Conservation (phyloP, 64 coral and sea anemone genomes). For the Trachythela sp. region DNA sequence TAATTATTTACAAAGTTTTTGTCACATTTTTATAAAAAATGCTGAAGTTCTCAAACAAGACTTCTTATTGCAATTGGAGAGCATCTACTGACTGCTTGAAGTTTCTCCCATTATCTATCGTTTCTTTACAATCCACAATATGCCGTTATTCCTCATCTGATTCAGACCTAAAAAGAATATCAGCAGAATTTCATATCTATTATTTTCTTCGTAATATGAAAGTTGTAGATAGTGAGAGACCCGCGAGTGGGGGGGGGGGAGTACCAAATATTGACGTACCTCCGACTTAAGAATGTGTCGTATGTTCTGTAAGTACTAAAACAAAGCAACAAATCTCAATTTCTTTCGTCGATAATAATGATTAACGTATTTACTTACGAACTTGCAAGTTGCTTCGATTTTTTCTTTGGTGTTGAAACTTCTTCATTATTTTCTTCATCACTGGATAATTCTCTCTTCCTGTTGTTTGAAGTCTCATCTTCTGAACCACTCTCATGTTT, state of each 20-base stretch:
- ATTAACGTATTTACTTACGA: constrained; percentile 63
- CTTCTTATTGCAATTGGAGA: neutral
- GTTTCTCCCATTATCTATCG: neutral
- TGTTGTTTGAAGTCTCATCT: neutral
- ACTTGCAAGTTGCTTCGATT: constrained; percentile 46
- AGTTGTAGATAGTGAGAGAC: neutral
- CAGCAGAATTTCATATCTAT: neutral
- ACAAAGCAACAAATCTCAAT: too few relatives aligned
- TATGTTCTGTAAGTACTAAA: neutral
- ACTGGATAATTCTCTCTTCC: constrained; percentile 13
- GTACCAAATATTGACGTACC: neutral
- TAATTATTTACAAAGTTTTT: neutral
- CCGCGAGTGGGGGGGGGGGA: too few relatives aligned
- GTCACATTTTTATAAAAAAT: neutral
- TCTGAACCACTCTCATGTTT: constrained; percentile 14
- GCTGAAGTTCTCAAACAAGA: neutral
- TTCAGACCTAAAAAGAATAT: neutral
- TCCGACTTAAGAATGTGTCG: neutral
- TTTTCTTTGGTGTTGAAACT: constrained; percentile 46
- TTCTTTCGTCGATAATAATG: too few relatives aligned
- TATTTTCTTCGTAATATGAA: neutral
- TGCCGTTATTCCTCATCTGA: neutral
- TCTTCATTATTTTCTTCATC: neutral
- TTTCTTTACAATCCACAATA: neutral
- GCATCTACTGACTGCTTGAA: too few relatives aligned